Evolutionary conservation across 2,113 vertebrate species (phyloP).

Genomic region (Albula goreensis): DNA sequence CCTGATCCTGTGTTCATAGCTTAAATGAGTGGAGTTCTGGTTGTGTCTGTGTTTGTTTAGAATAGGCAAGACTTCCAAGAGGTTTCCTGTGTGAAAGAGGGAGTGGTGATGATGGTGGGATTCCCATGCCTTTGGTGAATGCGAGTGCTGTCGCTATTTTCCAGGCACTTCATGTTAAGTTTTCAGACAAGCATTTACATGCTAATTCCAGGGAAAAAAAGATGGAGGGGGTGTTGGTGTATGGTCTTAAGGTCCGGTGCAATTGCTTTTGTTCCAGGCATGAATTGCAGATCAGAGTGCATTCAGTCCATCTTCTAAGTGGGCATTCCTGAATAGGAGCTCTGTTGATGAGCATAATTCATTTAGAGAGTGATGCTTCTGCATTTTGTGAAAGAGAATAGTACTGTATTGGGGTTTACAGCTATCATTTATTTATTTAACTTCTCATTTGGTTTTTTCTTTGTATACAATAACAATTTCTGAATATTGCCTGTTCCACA

Average conservation of each 20-base stretch:
- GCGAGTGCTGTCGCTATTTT: conserved; percentile 39
- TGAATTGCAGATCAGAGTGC: conserved; percentile 50
- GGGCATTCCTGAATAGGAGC: conserved; percentile 53
- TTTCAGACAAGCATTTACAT: conserved; percentile 59
- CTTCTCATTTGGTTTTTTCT: too few relatives aligned
- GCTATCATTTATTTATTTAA: too few relatives aligned
- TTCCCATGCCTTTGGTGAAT: conserved; percentile 49
- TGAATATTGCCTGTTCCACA: too few relatives aligned
- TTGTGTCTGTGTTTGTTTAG: background rate
- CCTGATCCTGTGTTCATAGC: background rate
- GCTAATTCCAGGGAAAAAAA: conserved; percentile 48
- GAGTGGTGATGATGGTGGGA: background rate
- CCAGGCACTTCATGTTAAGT: conserved; percentile 49
- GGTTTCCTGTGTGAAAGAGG: conserved; percentile 17
- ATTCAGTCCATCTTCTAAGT: conserved; percentile 49
- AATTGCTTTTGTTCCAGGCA: conserved; percentile 62
- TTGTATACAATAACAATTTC: too few relatives aligned
- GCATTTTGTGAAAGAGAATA: background rate
- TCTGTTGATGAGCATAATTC: background rate
- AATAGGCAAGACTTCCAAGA: conserved; percentile 18
- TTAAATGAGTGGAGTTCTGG: background rate
- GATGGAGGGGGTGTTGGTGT: conserved; percentile 7
- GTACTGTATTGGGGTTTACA: background rate
- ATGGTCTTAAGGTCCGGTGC: conserved; percentile 52
- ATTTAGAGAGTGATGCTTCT: background rate